Evolutionary conservation across 2,113 vertebrate species (phyloP).

Genomic region (Phalacrocorax pelagicus): DNA sequence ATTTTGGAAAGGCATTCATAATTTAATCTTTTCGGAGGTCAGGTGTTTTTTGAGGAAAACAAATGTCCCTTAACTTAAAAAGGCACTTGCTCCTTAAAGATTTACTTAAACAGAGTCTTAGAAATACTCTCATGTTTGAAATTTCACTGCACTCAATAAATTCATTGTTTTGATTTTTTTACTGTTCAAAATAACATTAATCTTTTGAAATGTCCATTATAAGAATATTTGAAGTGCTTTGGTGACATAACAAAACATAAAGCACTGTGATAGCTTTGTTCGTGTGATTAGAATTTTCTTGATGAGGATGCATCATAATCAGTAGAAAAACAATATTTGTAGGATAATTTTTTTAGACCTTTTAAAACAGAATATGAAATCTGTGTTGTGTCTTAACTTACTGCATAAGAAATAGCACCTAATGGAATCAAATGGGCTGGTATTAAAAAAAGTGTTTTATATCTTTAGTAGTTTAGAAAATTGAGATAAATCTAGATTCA

Average conservation of each 20-base stretch:
- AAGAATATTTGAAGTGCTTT: not conserved
- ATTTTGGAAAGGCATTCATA: not conserved
- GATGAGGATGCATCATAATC: not conserved
- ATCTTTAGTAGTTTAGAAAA: not conserved
- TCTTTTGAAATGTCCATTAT: not conserved
- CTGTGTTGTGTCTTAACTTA: not conserved
- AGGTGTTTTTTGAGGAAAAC: not conserved
- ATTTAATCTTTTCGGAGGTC: not conserved
- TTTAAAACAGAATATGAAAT: not conserved
- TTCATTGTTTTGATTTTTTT: not conserved
- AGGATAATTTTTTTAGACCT: not conserved
- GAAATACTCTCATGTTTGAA: not conserved
- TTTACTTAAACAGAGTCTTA: not conserved
- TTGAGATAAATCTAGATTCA: not conserved
- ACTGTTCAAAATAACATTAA: not conserved
- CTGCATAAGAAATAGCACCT: not conserved
- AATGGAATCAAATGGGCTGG: not conserved
- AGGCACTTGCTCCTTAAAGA: not conserved
- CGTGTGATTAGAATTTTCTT: not conserved
- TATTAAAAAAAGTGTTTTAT: not conserved
- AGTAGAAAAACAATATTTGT: not conserved
- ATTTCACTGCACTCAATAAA: not conserved
- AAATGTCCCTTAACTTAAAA: not conserved
- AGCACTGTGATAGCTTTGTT: not conserved
- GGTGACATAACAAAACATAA: not conserved